Evolutionary conservation across 2,888 invertebrate species (phyloP).

Genomic region (Tribolium freemani): DNA sequence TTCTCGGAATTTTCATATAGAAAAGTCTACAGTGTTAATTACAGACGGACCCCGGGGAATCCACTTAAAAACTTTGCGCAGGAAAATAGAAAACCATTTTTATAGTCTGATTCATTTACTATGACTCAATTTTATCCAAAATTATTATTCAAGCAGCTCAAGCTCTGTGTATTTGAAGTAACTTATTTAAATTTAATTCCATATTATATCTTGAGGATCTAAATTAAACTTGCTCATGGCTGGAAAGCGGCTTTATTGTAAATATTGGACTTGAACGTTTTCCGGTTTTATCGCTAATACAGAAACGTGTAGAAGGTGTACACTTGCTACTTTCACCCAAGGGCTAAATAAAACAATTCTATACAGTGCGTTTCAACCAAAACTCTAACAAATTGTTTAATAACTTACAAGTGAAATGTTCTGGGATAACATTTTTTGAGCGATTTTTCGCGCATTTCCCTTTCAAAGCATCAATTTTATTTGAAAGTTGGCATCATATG

Average conservation of each 20-base stretch:
- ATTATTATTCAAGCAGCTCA: not conserved
- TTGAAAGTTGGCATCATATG: not conserved
- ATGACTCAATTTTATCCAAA: not conserved
- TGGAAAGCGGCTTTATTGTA: conserved; percentile 11
- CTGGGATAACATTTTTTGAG: no score
- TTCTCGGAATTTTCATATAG: conserved; percentile 5
- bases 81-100: not conserved
- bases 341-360: no score
- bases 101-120: not conserved
- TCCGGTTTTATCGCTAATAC: not conserved
- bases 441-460: not conserved
- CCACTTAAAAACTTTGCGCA: not conserved
- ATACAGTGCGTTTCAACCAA: no score
- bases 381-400: no score
- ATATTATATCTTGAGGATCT: conserved; percentile 6
- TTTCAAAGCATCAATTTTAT: not conserved
- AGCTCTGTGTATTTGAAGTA: not conserved
- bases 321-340: not conserved
- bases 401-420: no score
- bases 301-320: not conserved
- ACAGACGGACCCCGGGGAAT: not conserved
- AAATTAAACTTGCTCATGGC: conserved; percentile 2
- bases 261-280: conserved; percentile 5
- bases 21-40: conserved; percentile 3
- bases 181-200: conserved; percentile 2